phyloP scores from a whole-genome alignment of 1,140 invertebrate genomes.

The Drosophila tani region DNA sequence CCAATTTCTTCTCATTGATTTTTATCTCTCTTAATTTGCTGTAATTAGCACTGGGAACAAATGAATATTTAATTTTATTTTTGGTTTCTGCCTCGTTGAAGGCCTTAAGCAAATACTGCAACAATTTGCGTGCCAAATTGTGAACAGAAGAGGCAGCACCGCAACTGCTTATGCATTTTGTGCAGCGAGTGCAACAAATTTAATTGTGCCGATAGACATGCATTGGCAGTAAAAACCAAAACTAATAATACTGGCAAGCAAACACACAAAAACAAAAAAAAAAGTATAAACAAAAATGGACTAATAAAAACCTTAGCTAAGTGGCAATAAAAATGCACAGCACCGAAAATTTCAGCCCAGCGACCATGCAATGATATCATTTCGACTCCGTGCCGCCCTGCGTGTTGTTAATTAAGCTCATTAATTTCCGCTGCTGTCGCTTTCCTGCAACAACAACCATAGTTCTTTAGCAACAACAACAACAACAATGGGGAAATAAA shows the following conservation, averaged over 20 bases:
- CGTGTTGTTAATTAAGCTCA: conserved; percentile 80
- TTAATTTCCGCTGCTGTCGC: conserved; percentile 74
- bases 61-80: conserved; percentile 30
- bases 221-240: conserved; percentile 77
- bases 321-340: conserved; percentile 81
- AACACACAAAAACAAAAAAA: conserved; percentile 2
- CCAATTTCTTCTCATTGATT: conserved; percentile 2
- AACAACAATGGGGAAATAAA: conserved; percentile 67
- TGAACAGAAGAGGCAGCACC: conserved; percentile 52
- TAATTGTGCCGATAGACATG: conserved; percentile 79
- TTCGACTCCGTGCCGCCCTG: conserved; percentile 42
- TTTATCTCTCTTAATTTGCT: conserved; percentile 35
- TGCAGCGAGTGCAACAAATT: conserved; percentile 82
- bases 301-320: conserved; percentile 59
- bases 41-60: conserved; percentile 27
- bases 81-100: conserved; percentile 69
- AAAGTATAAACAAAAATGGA: not conserved
- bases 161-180: conserved; percentile 79
- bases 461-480: conserved; percentile 29
- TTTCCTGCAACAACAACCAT: conserved; percentile 36
- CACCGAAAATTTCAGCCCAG: conserved; percentile 68
- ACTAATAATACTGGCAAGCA: conserved; percentile 42
- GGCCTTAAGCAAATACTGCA: conserved; percentile 61
- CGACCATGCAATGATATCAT: conserved; percentile 72
- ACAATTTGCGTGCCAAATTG: conserved; percentile 78